Conservation (phyloP, 2,888 invertebrate species). For the Eustalomyia histrio region DNA sequence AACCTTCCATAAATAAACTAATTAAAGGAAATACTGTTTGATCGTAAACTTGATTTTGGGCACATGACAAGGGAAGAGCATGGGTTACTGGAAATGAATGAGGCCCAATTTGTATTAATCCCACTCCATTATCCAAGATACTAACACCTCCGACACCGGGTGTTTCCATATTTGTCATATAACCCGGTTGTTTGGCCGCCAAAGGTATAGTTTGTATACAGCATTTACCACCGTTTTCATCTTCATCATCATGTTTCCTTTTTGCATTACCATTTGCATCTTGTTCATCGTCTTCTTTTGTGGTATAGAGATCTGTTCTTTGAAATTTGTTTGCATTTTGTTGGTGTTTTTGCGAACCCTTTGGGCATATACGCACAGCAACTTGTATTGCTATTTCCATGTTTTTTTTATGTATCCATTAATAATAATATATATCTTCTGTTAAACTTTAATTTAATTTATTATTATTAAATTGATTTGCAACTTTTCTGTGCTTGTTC, state of each 20-base stretch:
- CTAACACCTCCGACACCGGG: slow-evolving; percentile 58
- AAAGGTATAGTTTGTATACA: slow-evolving; percentile 77
- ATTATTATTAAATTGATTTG: slow-evolving; percentile 4
- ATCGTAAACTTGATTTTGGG: slow-evolving; percentile 84
- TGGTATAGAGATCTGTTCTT: not conserved
- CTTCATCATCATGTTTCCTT: slow-evolving; percentile 41
- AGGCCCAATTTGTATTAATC: slow-evolving; percentile 77
- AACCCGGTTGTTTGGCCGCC: slow-evolving; percentile 66
- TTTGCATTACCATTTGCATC: slow-evolving; percentile 66
- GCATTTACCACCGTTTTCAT: slow-evolving; percentile 60
- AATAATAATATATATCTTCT: not conserved
- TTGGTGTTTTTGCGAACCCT: slow-evolving; percentile 78
- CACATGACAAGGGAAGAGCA: slow-evolving; percentile 82
- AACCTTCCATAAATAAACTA: slow-evolving; percentile 85
- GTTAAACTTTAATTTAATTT: slow-evolving; percentile 11
- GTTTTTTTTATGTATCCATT: slow-evolving; percentile 6
- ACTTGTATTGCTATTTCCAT: slow-evolving; percentile 89
- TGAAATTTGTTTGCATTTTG: slow-evolving; percentile 19
- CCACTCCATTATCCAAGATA: slow-evolving; percentile 68
- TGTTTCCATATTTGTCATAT: slow-evolving; percentile 73
- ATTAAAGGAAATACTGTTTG: slow-evolving; percentile 85
- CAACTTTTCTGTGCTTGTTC: slow-evolving; percentile 26
- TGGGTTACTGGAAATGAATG: slow-evolving; percentile 81
- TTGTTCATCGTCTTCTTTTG: slow-evolving; percentile 11
- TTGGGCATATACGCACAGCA: slow-evolving; percentile 84